Base-by-base conservation (phyloP, 2,797 vertebrate genomes). In the Tragopan temminckii region DNA sequence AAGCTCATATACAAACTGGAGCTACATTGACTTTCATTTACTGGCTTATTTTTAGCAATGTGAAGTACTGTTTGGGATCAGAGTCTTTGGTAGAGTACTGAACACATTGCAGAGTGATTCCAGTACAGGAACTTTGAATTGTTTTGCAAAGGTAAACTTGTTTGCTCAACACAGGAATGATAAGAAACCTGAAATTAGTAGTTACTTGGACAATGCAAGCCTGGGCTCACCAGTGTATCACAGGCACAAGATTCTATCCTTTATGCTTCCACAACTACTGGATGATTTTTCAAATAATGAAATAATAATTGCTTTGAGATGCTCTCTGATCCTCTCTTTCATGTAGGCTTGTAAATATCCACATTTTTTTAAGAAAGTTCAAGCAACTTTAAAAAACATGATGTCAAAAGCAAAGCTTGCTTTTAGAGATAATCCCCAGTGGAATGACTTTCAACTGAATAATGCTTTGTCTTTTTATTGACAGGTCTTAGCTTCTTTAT, bases 401-500 rank as follows among this genome's bases (percentile, higher is more conserved):
- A 55, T 57, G 31, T 80, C 23, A 75, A 88, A 95, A 80, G 1
- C 57, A 84, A 91, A 88, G 69, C 33, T 82, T 76, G 16, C 36
- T 86, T 96, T 95, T 79, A 62, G 74, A 88, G 66, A 72, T 84
- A 91, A 93, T 83, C 55, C 76, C 36, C 25, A 35, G 10, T 77
- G 74, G 81, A 94, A 89, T 87, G 88, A 91, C 77, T 92, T 93
- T 84, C 36, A 72, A 75, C 33, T 94, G 95, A 95, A 93, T 67
- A 83, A 64, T 42, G 40, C 80, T 94, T 91, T 88, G 82, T 79
- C 92, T 93, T 94, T 88, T 83, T 92, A 95, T 93, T 94, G 95
- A 96, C 90, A 91, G 80, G 29, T 90, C 92, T 96, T 93, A 89
- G 31, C 59, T 94, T 86, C 94, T 95, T 95, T 93, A 78, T 92